Conservation (phyloP, 64 coral and sea anemone species). For the Catalaphyllia jardinei region DNA sequence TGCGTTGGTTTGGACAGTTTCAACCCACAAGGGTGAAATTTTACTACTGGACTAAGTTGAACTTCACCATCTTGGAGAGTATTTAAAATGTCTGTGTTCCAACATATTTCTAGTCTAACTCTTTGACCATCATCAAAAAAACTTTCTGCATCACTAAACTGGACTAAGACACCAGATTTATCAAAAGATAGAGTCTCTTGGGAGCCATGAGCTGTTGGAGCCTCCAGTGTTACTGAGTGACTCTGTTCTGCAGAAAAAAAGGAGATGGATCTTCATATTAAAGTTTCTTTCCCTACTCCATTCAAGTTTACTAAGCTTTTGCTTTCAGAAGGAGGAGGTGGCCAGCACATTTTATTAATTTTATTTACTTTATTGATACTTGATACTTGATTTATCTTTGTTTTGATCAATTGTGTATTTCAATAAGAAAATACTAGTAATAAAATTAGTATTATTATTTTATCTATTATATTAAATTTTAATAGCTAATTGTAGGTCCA, state of each 20-base stretch:
- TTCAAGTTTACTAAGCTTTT: not conserved
- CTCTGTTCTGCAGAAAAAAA: not conserved
- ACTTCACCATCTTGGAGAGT: constrained; percentile 14
- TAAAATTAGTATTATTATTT: too few relatives aligned
- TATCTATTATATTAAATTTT: too few relatives aligned
- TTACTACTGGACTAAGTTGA: constrained; percentile 50
- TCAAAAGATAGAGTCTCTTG: constrained; percentile 29
- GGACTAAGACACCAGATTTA: constrained; percentile 27
- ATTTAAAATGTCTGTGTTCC: not conserved
- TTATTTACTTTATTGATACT: too few relatives aligned
- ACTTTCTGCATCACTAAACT: constrained; percentile 14
- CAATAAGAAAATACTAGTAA: too few relatives aligned
- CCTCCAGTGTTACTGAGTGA: not conserved
- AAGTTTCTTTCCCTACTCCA: not conserved
- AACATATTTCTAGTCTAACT: constrained; percentile 6
- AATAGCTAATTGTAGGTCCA: too few relatives aligned
- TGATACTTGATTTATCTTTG: too few relatives aligned
- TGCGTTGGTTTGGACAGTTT: not conserved
- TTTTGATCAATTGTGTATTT: too few relatives aligned
- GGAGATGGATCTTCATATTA: not conserved
- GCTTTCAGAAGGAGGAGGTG: too few relatives aligned
- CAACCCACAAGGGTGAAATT: constrained; percentile 18
- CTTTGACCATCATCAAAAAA: not conserved
- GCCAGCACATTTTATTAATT: too few relatives aligned
- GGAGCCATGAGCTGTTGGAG: not conserved